phyloP scores from a whole-genome alignment of 2,113 vertebrate genomes.

The Lampris megalopsis region DNA sequence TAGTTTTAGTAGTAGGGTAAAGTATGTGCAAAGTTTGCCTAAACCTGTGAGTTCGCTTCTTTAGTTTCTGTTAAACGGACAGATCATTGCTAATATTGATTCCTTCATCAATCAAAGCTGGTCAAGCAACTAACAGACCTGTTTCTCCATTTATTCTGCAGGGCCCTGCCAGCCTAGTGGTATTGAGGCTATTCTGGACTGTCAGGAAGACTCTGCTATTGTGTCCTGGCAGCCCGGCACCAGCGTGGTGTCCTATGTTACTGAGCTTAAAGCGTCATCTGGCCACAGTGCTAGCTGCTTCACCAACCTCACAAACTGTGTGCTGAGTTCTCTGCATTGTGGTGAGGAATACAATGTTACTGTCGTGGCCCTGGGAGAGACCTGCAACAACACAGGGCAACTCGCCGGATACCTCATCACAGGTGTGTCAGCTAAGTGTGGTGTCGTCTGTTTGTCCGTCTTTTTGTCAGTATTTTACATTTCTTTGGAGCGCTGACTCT shows the following conservation, averaged over 20 bases:
- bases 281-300: constrained; percentile 46
- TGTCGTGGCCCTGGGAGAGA: constrained; percentile 56
- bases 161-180: constrained; percentile 60
- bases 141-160: constrained; percentile 19
- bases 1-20: too few species aligned
- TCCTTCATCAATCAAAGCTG: too few species aligned
- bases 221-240: constrained; percentile 58
- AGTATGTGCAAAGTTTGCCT: too few species aligned
- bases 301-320: constrained; percentile 64
- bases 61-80: too few species aligned
- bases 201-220: constrained; percentile 21
- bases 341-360: constrained; percentile 67
- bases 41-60: too few species aligned
- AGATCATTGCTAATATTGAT: too few species aligned
- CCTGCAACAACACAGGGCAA: constrained; percentile 63
- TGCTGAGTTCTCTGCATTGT: constrained; percentile 57
- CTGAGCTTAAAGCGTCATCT: constrained; percentile 32
- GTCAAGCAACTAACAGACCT: neutral
- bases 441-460: too few species aligned
- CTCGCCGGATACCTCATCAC: constrained; percentile 63
- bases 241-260: constrained; percentile 50
- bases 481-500: too few species aligned
- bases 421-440: constrained; percentile 47
- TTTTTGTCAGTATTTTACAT: too few species aligned
- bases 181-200: constrained; percentile 56